Base-by-base conservation (phyloP, 2,797 vertebrate species). In the Melanotaenia pygmaea region DNA sequence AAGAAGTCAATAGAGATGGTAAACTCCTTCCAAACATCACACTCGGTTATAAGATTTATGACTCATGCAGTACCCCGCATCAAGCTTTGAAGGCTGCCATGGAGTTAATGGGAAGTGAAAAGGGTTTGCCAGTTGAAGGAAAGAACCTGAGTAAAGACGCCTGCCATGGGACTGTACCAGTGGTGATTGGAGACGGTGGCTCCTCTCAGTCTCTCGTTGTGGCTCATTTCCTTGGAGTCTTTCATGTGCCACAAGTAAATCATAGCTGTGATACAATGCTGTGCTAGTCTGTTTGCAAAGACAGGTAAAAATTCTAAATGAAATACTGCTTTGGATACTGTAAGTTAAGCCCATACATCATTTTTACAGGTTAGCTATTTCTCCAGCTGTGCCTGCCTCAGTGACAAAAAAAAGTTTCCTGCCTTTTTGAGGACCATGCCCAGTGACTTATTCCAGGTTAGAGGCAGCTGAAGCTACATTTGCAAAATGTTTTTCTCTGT, bases 361-460 rank as follows among this genome's bases (percentile, higher is more conserved):
- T 45, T 1, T 30, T 76, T 56, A 32, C 60, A 95, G 94, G 87
- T 96, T 6, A 95, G 95, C 85, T 96, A 96, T 85, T 95, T 95
- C 74, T 95, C 95, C 56, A 95, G 94, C 67, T 95, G 94, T 88
- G 94, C 95, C 6, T 95, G 95, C 86, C 86, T 95, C 9, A 95
- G 95, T 86, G 83, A 95, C 80, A 96, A 96, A 80, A 88, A 85
- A 2, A 76, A 94, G 47, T 95, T 94, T 45, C 94, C 94, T 54
- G 88, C 94, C 26, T 96, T 96, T 84, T 84, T 95, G 57, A 93
- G 94, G 74, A 95, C 95, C 37, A 95, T 95, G 93, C 94, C 95
- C 1, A 96, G 95, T 67, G 95, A 96, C 76, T 89, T 93, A 32
- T 95, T 95, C 75, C 95, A 96, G 90, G 93, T 94, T 26, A 67